Base-by-base conservation (phyloP, 1,140 invertebrate genomes). In the Bursaphelenchus mucronatus region DNA sequence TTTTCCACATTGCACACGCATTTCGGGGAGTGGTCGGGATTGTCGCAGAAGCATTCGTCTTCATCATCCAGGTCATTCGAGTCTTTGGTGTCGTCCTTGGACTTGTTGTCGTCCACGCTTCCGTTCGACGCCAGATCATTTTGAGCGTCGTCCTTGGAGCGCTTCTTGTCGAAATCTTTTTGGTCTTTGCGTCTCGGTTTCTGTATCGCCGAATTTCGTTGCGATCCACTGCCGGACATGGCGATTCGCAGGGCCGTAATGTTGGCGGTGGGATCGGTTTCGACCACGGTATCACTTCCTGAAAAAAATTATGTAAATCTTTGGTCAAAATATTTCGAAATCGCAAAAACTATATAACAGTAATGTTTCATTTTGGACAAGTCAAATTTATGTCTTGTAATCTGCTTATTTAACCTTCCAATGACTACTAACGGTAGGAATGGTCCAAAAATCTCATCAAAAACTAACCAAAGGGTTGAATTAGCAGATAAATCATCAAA, bases 211-310 rank as follows among this genome's bases (percentile, higher is more conserved):
- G 47, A 52, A 43, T 41, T 43, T 59, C 67, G 56, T n/a, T 61
- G 58, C 19, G 70, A 59, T 10, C 67, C 67, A n/a, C 71, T 66
- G 17, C 71, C 71, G 63, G 19, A 40, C 62, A 73, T 64, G n/a
- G 71, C 71, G 40, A 62, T 49, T 54, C 71, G 68, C 19, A 73
- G 61, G 6, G 71, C 71, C 30, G 57, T 73, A 13, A 73, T 61
- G 47, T 73, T 73, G 43, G 71, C 52, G 21, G 62, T 56, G 19
- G 56, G 50, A 52, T 73, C 71, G 39, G 71, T 73, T 61, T 44
- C 49, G 44, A 57, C 72, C 8, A 19, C 45, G n/a, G 61, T 30
- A 54, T 71, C 70, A 17, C 66, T 58, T 17, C 70, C 70, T 71
- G 9, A 44, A 72, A 65, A 51, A 17, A 69, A 17, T 11, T 8